Evolutionary conservation across 2,797 vertebrate species (phyloP), one percentile per base, ranked within the genome.

Genomic region (Adrianichthys oophorus): DNA sequence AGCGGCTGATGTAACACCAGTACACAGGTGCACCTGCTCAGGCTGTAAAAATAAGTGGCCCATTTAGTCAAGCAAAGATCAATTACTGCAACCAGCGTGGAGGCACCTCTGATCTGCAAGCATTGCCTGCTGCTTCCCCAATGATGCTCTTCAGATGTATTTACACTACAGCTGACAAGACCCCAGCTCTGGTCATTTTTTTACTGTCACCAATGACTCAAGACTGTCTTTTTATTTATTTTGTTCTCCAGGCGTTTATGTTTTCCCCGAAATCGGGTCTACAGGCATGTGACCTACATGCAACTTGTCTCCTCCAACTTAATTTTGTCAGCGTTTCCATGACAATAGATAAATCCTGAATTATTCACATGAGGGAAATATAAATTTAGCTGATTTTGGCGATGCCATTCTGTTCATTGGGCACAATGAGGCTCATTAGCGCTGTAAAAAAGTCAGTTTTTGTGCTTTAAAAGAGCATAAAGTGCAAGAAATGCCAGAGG

Each of bases 21-120:
- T 17, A 51, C 68, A 60, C 76, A 76, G 78, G 55, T 82, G 81
- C 86, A 89, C 84, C 89, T 89, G 86, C 81, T 82, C 56, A 19
- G 41, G 41, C 66, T 78, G 83, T 75, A 84, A 85, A 89, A 87
- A 89, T 87, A 89, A 87, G 72, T 87, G 87, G 58, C 85, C 87
- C 80, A 89, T 85, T 89, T 89, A 79, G 48, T 74, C 81, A 71
- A 72, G 73, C 72, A 75, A 78, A 84, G 85, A 89, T 89, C 82
- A 84, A 83, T 88, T 79, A 85, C 72, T 51, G 58, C 74, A 62
- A 61, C 42, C 60, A 29, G 64, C 52, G 23, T 29, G 41, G 62
- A 52, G 42, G 72, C 61, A 5, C 62, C 52, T 57, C 62, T 23
- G 60, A 68, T 62, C 62, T 49, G 56, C 1, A 8, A 48, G 41